phyloP scores from a whole-genome alignment of 1,140 invertebrate genomes.

The Sarcophaga peregrina region DNA sequence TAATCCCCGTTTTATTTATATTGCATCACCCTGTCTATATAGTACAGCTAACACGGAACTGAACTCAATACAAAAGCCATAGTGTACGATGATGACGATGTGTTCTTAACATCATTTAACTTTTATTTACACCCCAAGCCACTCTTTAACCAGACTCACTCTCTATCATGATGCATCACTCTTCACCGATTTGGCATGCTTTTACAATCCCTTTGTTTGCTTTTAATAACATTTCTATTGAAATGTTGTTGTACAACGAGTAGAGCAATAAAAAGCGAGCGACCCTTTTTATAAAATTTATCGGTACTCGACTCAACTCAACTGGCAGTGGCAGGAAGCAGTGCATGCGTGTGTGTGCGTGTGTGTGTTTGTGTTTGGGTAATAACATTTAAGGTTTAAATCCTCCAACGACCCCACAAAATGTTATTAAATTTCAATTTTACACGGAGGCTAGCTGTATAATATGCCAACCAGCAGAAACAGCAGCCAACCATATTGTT shows the following conservation, averaged over 20 bases:
- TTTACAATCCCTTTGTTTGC: background rate
- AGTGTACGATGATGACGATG: background rate
- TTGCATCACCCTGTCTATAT: too few relatives aligned
- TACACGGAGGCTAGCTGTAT: conserved; percentile 28
- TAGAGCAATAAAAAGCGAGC: conserved; percentile 29
- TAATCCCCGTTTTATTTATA: too few relatives aligned
- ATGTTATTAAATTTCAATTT: conserved; percentile 42
- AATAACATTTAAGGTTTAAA: conserved; percentile 2
- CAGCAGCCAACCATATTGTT: conserved; percentile 15
- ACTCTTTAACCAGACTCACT: background rate
- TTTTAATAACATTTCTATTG: background rate
- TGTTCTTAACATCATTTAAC: conserved; percentile 38
- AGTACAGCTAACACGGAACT: too few relatives aligned
- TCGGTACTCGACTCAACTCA: background rate
- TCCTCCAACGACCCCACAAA: conserved; percentile 36
- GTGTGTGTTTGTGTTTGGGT: conserved; percentile 5
- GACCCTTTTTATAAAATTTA: conserved; percentile 20
- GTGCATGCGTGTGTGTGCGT: background rate
- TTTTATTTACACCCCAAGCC: conserved; percentile 14
- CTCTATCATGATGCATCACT: background rate
- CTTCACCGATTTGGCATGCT: background rate
- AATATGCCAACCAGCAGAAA: background rate
- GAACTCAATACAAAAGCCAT: conserved; percentile 16
- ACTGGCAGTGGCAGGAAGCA: too few relatives aligned
- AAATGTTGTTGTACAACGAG: background rate